phyloP scores from a whole-genome alignment of 1,140 invertebrate species.

The Bombus consobrinus region DNA sequence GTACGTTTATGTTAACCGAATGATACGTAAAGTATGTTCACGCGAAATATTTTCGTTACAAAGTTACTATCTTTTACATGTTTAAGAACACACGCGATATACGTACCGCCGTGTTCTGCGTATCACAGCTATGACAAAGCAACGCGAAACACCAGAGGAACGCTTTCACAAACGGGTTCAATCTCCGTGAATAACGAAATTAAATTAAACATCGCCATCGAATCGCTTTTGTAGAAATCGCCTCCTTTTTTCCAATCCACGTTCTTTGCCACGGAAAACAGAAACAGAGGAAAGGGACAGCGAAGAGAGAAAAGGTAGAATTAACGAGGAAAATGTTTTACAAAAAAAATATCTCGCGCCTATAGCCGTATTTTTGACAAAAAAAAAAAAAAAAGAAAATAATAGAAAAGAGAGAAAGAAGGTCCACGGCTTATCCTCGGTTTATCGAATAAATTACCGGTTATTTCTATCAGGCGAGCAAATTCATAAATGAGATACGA shows the following conservation, averaged over 20 bases:
- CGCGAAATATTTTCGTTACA: no score
- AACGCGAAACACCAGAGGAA: no score
- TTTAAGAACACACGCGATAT: no score
- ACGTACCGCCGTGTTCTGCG: no score
- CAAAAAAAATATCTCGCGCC: not conserved
- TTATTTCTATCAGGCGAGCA: not conserved
- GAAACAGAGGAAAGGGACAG: not conserved
- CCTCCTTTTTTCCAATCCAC: not conserved
- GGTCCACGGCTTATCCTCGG: not conserved
- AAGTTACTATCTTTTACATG: no score
- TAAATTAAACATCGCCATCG: not conserved
- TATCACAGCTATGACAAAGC: no score
- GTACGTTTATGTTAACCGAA: no score
- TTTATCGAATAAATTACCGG: not conserved
- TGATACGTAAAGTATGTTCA: no score
- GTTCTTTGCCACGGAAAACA: not conserved
- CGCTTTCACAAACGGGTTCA: no score
- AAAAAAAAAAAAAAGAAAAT: no score
- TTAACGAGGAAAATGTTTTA: not conserved
- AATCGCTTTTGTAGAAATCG: not conserved
- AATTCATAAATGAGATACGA: not conserved
- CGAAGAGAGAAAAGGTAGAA: not conserved
- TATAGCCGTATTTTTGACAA: not conserved
- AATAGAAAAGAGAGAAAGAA: not conserved
- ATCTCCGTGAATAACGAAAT: not conserved